Evolutionary conservation across 1,140 invertebrate species (phyloP).

Genomic region (Mya arenaria): DNA sequence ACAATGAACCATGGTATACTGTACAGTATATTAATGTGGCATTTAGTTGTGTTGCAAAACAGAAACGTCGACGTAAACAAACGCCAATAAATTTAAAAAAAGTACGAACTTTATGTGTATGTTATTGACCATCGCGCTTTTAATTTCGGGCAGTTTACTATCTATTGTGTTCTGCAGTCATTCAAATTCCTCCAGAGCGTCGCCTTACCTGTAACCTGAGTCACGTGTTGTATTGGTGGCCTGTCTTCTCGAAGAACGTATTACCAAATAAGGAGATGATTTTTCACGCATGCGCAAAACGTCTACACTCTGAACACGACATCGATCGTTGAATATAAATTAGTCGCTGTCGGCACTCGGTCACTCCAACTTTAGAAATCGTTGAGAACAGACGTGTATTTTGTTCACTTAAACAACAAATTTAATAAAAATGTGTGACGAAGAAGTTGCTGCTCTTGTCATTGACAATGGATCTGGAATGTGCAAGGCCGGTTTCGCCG

Average conservation of each 20-base stretch:
- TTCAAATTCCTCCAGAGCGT: too few species aligned
- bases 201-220: conserved; percentile 8
- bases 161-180: too few species aligned
- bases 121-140: too few species aligned
- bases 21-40: too few species aligned
- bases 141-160: too few species aligned
- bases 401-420: not conserved
- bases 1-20: too few species aligned
- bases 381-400: not conserved
- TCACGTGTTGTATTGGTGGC: not conserved
- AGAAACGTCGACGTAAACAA: too few species aligned
- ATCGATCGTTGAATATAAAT: conserved; percentile 41
- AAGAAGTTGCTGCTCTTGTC: conserved; percentile 92
- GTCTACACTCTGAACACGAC: not conserved
- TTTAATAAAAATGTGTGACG: conserved; percentile 88
- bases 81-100: too few species aligned
- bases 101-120: too few species aligned
- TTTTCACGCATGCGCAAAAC: conserved; percentile 43
- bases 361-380: conserved; percentile 29
- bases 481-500: conserved; percentile 95
- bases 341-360: not conserved
- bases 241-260: not conserved
- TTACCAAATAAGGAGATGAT: conserved; percentile 37
- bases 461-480: conserved; percentile 95
- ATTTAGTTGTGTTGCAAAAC: too few species aligned